These are phyloP conservation scores for Apocrypta bakeri DNA, from an alignment of 1,140 invertebrate genomes.

Conservation along the genomic window DNA sequence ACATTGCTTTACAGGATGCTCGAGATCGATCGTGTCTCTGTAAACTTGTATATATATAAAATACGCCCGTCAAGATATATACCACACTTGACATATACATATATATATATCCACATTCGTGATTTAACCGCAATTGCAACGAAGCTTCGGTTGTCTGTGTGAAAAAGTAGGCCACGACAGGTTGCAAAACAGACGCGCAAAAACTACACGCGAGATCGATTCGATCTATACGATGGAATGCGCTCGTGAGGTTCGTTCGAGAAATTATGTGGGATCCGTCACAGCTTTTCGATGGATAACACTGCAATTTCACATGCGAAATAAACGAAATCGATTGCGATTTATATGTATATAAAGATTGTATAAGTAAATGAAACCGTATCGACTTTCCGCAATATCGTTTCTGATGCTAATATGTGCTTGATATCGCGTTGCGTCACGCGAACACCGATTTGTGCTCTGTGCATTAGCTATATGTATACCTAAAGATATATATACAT, in stretches of 20 bases:
- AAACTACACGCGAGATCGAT: background rate
- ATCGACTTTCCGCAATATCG: background rate
- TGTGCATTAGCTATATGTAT: too few species aligned
- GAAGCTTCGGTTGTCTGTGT: background rate
- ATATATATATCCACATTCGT: too few species aligned
- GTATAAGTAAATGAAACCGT: background rate
- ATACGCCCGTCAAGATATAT: too few species aligned
- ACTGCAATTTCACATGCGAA: background rate
- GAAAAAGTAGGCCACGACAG: background rate
- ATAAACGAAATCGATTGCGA: background rate
- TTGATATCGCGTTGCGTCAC: background rate
- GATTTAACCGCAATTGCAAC: background rate
- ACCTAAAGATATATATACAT: too few species aligned
- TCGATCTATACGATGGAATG: background rate
- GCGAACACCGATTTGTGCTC: background rate
- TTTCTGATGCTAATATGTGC: background rate
- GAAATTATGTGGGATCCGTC: background rate
- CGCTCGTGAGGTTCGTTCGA: background rate
- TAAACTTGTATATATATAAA: background rate
- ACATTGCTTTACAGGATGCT: constrained; percentile 34
- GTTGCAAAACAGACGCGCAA: background rate
- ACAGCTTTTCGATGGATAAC: background rate
- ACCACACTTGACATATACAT: too few species aligned
- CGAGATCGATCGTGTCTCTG: background rate
- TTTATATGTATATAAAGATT: background rate